Conservation (phyloP, 2,888 invertebrate species). For the Steromphala cineraria region DNA sequence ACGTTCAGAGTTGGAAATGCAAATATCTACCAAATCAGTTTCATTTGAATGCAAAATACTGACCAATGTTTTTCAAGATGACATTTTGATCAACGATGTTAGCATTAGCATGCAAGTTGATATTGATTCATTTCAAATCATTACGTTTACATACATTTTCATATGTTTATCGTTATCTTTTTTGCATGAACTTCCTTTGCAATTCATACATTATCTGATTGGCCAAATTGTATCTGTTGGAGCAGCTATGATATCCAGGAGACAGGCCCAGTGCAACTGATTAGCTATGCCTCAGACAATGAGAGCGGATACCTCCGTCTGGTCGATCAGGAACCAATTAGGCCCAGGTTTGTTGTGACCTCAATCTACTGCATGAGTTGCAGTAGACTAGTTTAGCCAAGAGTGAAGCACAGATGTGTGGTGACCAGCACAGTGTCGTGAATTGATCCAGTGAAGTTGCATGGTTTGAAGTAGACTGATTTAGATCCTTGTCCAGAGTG, state of each 20-base stretch:
- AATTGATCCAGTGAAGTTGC: no score
- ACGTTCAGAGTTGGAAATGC: background rate
- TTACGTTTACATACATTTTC: background rate
- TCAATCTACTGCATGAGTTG: background rate
- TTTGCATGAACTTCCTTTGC: background rate
- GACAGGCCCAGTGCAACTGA: conserved; percentile 67
- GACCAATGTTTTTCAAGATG: no score
- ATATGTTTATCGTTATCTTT: background rate
- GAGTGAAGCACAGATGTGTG: no score
- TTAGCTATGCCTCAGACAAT: conserved; percentile 68
- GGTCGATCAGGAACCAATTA: conserved; percentile 47
- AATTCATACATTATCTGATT: background rate
- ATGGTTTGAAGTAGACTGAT: no score
- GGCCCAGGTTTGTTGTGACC: conserved; percentile 37
- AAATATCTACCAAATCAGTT: background rate
- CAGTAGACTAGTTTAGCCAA: background rate
- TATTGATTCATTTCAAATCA: no score
- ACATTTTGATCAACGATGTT: no score
- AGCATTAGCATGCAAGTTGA: no score
- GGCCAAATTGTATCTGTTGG: background rate
- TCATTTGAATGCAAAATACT: no score
- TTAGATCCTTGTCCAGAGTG: no score
- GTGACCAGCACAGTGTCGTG: no score
- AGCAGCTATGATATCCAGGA: conserved; percentile 61
- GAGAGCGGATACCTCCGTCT: conserved; percentile 63